Conservation (phyloP, 2,113 vertebrate genomes). For the Percina caprodes region DNA sequence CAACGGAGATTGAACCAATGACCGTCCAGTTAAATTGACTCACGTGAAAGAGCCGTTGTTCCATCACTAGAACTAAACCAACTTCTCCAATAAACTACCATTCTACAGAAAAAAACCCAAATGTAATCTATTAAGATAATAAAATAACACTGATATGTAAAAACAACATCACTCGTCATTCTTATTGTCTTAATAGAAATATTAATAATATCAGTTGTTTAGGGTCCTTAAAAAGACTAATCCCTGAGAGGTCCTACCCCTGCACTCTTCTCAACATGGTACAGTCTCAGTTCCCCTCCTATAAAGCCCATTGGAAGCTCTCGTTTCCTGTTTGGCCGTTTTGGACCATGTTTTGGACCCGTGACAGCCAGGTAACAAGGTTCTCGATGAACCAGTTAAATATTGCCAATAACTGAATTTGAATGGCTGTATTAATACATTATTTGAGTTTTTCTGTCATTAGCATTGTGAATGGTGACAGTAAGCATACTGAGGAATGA, state of each 20-base stretch:
- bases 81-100: too few species aligned
- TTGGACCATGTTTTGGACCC: background rate
- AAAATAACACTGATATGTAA: background rate
- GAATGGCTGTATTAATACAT: too few species aligned
- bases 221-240: background rate
- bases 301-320: background rate
- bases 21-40: too few species aligned
- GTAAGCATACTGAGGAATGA: background rate
- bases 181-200: background rate
- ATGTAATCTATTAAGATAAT: background rate
- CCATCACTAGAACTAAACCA: too few species aligned
- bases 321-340: accelerated
- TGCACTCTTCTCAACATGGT: background rate
- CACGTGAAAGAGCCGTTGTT: too few species aligned
- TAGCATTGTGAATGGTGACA: background rate
- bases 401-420: background rate
- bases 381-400: background rate
- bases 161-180: background rate
- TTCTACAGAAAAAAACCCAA: background rate
- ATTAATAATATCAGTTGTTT: background rate
- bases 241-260: background rate
- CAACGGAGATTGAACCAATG: too few species aligned
- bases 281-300: background rate
- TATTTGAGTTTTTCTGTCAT: background rate
- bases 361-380: background rate